phyloP scores from a whole-genome alignment of 2,888 invertebrate species.

The Drosophila ochracea region DNA sequence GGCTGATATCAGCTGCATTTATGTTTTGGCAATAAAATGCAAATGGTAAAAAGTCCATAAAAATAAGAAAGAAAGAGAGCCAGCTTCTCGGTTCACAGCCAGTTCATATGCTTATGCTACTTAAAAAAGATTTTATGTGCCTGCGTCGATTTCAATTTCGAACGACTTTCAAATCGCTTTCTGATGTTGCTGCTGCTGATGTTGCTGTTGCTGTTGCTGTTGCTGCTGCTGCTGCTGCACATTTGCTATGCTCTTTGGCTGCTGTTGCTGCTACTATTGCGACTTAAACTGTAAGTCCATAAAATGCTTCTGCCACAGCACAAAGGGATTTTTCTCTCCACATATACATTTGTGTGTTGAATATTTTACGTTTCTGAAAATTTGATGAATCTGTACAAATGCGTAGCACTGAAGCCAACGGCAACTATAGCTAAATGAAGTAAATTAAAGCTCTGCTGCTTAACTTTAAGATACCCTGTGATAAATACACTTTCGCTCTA shows the following conservation, averaged over 20 bases:
- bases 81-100: constrained; percentile 35
- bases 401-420: constrained; percentile 66
- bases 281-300: constrained; percentile 77
- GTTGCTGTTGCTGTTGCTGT: constrained; percentile 23
- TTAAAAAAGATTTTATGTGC: constrained; percentile 71
- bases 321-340: constrained; percentile 65
- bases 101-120: constrained; percentile 75
- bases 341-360: constrained; percentile 42
- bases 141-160: constrained; percentile 72
- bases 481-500: background rate
- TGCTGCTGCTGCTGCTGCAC: constrained; percentile 53
- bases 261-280: constrained; percentile 36
- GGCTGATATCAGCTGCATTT: constrained; percentile 63
- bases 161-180: constrained; percentile 71
- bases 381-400: constrained; percentile 82
- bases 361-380: constrained; percentile 77
- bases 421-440: constrained; percentile 40
- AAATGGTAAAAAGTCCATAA: constrained; percentile 75
- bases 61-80: constrained; percentile 30
- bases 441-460: background rate
- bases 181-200: constrained; percentile 44
- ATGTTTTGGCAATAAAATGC: constrained; percentile 80
- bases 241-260: constrained; percentile 74
- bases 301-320: constrained; percentile 77
- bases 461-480: constrained; percentile 30